phyloP scores from a whole-genome alignment of 92 coral and sea anemone species.

The Umimayanthus chanpuru region DNA sequence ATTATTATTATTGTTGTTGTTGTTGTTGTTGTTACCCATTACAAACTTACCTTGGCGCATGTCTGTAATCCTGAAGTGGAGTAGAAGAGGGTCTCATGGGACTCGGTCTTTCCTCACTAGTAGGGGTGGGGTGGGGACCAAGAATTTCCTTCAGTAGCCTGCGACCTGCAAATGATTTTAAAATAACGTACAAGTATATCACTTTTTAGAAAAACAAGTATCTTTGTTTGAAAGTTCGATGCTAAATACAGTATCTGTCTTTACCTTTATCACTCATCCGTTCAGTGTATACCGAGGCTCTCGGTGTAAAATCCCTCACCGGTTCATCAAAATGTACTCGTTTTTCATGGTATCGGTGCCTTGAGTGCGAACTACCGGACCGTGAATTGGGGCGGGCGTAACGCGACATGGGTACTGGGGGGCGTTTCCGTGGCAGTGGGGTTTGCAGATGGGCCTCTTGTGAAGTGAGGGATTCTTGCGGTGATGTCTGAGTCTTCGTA shows the following conservation, averaged over 20 bases:
- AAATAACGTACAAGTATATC: not conserved
- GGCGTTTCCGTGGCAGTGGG: constrained; percentile 94
- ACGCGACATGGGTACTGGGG: constrained; percentile 86
- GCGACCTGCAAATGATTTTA: constrained; percentile 14
- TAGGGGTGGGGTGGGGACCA: constrained; percentile 24
- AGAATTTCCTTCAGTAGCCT: constrained; percentile 31
- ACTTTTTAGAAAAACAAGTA: not conserved
- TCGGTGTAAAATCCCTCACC: constrained; percentile 40
- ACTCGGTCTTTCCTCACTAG: not conserved
- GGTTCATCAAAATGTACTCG: constrained; percentile 74
- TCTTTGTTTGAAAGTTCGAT: no score
- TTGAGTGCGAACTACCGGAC: constrained; percentile 13
- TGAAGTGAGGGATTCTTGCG: constrained; percentile 74
- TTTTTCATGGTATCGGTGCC: constrained; percentile 50
- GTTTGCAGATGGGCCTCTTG: constrained; percentile 88
- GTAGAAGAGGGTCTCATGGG: not conserved
- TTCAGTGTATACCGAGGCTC: constrained; percentile 37
- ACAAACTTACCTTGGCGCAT: constrained; percentile 14
- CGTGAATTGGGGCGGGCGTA: constrained; percentile 59
- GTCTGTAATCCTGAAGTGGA: not conserved
- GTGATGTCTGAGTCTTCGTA: constrained; percentile 90
- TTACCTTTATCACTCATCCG: constrained; percentile 60
- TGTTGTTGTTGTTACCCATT: not conserved
- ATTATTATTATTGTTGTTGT: not conserved
- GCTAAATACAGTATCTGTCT: not conserved